Percentiles rank a stretch among this genome's conserved stretches.
Evolutionary conservation across 2,888 invertebrate genomes (phyloP).

Genomic region (Anthophora plumipes): DNA sequence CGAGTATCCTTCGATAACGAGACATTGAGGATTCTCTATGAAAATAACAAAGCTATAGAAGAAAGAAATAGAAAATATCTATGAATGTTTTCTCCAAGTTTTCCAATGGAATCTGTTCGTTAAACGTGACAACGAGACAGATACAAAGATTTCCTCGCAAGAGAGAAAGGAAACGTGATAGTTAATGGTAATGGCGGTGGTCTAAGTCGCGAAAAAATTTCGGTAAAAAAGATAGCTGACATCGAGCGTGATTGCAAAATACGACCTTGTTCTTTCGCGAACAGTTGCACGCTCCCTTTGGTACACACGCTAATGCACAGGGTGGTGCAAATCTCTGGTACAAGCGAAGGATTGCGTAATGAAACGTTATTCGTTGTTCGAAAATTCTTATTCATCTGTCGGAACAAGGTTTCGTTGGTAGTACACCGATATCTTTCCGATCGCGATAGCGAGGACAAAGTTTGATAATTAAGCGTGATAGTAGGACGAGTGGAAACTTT

Average conservation of each 20-base stretch:
- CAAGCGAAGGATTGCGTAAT: neutral
- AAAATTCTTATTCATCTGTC: neutral
- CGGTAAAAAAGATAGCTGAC: slow-evolving; percentile 28
- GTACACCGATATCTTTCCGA: too few species aligned
- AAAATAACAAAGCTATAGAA: too few species aligned
- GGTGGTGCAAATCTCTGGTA: neutral
- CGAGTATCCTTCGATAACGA: slow-evolving; percentile 5
- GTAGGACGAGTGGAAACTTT: too few species aligned
- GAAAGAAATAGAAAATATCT: too few species aligned
- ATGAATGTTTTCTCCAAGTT: neutral
- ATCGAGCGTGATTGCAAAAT: slow-evolving; percentile 44
- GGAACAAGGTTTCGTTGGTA: too few species aligned
- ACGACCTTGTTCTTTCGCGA: slow-evolving; percentile 31
- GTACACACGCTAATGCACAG: slow-evolving; percentile 9
- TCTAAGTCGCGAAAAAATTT: slow-evolving; percentile 7
- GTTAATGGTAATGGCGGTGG: neutral
- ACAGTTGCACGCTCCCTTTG: slow-evolving; percentile 30
- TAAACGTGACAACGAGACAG: neutral
- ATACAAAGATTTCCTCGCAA: slow-evolving; percentile 1
- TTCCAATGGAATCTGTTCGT: neutral
- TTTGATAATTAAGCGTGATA: too few species aligned
- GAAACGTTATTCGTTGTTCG: neutral
- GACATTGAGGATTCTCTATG: neutral
- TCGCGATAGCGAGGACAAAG: too few species aligned
- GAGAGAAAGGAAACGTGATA: slow-evolving; percentile 17